Percentiles rank a stretch among this genome's conserved stretches.
phyloP scores from a whole-genome alignment of 2,113 vertebrate species.

The Cebidichthys violaceus region DNA sequence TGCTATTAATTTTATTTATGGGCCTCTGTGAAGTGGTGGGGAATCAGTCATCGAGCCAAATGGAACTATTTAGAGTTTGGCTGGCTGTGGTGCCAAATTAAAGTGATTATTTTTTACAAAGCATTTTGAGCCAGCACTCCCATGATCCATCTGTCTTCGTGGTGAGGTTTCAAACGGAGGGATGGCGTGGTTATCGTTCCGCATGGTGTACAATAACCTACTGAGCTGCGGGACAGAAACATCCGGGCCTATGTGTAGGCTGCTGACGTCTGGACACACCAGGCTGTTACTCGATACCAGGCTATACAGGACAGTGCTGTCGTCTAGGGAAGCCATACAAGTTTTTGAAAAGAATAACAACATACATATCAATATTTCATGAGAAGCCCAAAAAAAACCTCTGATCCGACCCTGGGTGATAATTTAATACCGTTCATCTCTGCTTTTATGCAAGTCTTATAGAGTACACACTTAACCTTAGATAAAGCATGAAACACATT shows the following conservation, averaged over 20 bases:
- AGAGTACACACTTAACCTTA: neutral
- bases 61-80: slow-evolving; percentile 37
- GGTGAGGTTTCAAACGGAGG: slow-evolving; percentile 41
- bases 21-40: slow-evolving; percentile 4
- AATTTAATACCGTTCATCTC: neutral
- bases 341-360: slow-evolving; percentile 18
- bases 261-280: slow-evolving; percentile 29
- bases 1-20: slow-evolving; percentile 41
- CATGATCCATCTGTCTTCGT: slow-evolving; percentile 68
- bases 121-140: slow-evolving; percentile 28
- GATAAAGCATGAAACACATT: neutral
- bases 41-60: slow-evolving; percentile 47
- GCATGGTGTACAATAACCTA: slow-evolving; percentile 63
- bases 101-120: slow-evolving; percentile 65
- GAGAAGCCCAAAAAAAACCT: neutral
- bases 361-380: slow-evolving; percentile 29
- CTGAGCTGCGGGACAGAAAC: slow-evolving; percentile 44
- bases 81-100: slow-evolving; percentile 63
- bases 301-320: slow-evolving; percentile 26
- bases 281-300: slow-evolving; percentile 60
- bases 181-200: slow-evolving; percentile 42
- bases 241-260: slow-evolving; percentile 44
- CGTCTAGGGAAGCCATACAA: slow-evolving; percentile 25
- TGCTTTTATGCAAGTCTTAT: neutral
- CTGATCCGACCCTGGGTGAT: neutral